phyloP scores from a whole-genome alignment of 2,113 vertebrate genomes.

The Bolborhynchus lineola region DNA sequence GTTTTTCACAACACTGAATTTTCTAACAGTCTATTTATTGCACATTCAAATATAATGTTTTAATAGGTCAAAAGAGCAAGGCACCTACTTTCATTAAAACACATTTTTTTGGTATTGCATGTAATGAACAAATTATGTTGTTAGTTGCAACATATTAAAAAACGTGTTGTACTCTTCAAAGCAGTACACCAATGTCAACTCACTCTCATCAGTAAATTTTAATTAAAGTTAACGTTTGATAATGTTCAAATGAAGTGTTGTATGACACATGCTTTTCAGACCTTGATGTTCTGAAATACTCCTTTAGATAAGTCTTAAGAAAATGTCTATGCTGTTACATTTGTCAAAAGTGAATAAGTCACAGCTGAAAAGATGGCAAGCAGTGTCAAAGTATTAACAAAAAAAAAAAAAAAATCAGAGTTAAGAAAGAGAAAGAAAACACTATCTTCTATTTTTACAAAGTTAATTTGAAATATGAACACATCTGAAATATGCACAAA shows the following conservation, averaged over 20 bases:
- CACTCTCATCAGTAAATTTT: slow-evolving; percentile 59
- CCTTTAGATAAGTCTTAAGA: slow-evolving; percentile 56
- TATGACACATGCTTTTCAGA: slow-evolving; percentile 51
- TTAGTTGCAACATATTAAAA: slow-evolving; percentile 58
- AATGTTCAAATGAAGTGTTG: slow-evolving; percentile 45
- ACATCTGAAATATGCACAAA: not conserved
- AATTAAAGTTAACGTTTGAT: slow-evolving; percentile 68
- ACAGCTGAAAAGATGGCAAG: not conserved
- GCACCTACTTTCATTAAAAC: not conserved
- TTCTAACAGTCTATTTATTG: not conserved
- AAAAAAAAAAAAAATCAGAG: not conserved
- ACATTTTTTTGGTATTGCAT: not conserved
- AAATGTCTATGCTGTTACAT: slow-evolving; percentile 23
- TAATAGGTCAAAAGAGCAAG: not conserved
- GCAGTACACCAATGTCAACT: slow-evolving; percentile 46
- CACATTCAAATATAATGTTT: not conserved
- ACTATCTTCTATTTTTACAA: not conserved
- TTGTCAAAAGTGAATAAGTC: slow-evolving; percentile 23
- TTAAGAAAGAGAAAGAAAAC: not conserved
- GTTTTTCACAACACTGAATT: not conserved
- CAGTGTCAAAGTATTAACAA: not conserved
- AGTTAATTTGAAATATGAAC: not conserved
- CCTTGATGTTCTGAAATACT: slow-evolving; percentile 44
- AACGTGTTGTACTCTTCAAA: slow-evolving; percentile 61
- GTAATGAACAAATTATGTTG: slow-evolving; percentile 27